Base-by-base conservation (phyloP, 1,140 invertebrate species). In the Octopus bimaculoides region DNA sequence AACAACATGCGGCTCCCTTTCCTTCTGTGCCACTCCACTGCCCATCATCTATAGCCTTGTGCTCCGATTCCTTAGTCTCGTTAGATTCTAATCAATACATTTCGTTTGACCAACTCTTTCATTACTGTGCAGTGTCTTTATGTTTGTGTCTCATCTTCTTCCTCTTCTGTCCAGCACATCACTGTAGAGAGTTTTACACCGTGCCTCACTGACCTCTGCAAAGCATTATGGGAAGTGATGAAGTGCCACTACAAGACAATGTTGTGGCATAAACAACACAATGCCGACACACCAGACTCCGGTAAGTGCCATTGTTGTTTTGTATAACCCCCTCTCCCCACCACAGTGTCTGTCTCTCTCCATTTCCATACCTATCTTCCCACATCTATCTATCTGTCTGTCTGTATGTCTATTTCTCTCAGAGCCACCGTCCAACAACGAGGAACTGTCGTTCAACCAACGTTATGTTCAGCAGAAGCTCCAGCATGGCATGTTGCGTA, bases 401-500 rank as follows among this genome's bases (percentile, higher is more conserved):
- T 41, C 26, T 41, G 26, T 41, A 0, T 41, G 26, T 41, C 61
- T 75, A 10, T 75, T 75, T 1, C 14, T 78, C 26, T 17, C 77
- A 78, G 77, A 78, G 26, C 10, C n/a, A 52, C 26, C 61, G 5
- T 55, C 77, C 77, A 73, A 55, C 6, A 78, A 75, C 84, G 91
- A 93, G 75, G 94, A 95, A 85, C 91, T 89, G 26, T 93, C 91
- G 83, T 92, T 94, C 26, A 94, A 93, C 84, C 92, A 94, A 74
- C 91, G 94, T 78, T 97, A 97, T 83, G 94, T 97, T 4, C 93
- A 93, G 83, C 95, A 97, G 87, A 98, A 98, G 89, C 91, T 99
- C 79, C 94, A 96, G 84, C 94, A 94, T 82, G 96, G 97, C 10
- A 91, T 96, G 77, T 91, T 93, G 4, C 92, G 96, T 82, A 93